These are phyloP conservation scores for Odontophorus gujanensis DNA, from an alignment of 2,113 vertebrate species.

Conservation along the genomic window DNA sequence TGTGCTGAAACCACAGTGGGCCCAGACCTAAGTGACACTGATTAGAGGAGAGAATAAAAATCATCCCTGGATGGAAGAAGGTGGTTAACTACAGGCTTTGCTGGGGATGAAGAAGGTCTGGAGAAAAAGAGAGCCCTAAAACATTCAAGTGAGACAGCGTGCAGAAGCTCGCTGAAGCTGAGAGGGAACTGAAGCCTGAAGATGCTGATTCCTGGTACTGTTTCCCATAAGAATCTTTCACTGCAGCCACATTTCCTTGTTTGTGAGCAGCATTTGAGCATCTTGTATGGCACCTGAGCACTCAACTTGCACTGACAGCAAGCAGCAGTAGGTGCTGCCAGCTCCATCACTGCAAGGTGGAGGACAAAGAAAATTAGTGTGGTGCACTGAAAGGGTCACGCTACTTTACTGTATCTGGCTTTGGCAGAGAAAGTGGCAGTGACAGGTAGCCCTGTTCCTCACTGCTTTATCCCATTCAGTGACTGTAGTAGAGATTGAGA, in stretches of 20 bases:
- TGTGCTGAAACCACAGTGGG: neutral
- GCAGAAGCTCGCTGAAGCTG: neutral
- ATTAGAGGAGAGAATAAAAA: neutral
- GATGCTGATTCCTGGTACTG: neutral
- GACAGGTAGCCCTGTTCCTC: neutral
- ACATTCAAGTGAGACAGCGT: fast-evolving
- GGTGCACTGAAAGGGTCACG: neutral
- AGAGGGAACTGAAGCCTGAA: neutral
- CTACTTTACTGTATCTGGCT: neutral
- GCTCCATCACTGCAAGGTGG: neutral
- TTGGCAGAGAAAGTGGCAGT: fast-evolving
- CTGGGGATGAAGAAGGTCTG: neutral
- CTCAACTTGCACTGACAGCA: neutral
- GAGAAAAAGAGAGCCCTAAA: neutral
- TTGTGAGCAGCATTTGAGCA: neutral
- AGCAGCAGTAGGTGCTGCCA: neutral
- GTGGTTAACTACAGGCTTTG: neutral
- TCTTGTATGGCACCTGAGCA: neutral
- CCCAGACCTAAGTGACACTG: neutral
- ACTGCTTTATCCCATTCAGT: neutral
- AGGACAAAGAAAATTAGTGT: neutral
- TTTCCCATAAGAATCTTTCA: neutral
- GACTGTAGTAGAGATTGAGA: neutral
- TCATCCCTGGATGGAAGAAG: neutral
- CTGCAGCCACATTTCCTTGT: fast-evolving